Evolutionary conservation across 2,113 vertebrate genomes (phyloP).

Genomic region (Plestiodon gilberti): DNA sequence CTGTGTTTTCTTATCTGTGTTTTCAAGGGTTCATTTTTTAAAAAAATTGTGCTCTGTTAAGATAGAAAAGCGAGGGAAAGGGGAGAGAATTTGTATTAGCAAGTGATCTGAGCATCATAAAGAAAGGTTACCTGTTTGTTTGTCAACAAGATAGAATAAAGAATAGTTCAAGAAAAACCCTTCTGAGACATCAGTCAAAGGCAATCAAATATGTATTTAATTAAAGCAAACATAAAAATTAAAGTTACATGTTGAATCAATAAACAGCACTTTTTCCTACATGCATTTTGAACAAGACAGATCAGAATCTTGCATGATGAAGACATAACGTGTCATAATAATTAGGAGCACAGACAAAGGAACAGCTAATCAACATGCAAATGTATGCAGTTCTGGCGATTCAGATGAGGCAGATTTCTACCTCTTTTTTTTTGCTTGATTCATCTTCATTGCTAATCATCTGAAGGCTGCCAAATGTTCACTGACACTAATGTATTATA

Average conservation of each 20-base stretch:
- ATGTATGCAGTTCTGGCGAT: conserved; percentile 92
- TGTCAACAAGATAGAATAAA: conserved; percentile 87
- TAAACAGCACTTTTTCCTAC: conserved; percentile 86
- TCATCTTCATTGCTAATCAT: conserved; percentile 92
- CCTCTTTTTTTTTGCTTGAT: conserved; percentile 85
- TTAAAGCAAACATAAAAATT: conserved; percentile 89
- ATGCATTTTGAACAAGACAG: conserved; percentile 90
- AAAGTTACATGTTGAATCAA: conserved; percentile 90
- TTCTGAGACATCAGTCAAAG: conserved; percentile 79
- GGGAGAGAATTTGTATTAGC: conserved; percentile 49
- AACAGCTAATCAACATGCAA: conserved; percentile 95
- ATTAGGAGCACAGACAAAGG: conserved; percentile 96
- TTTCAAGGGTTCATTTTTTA: conserved; percentile 26
- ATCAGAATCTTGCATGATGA: conserved; percentile 97
- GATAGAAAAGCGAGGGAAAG: conserved; percentile 44
- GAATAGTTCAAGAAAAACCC: conserved; percentile 70
- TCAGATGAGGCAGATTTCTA: conserved; percentile 89
- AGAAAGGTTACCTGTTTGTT: conserved; percentile 86
- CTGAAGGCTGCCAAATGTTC: conserved; percentile 91
- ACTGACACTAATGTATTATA: conserved; percentile 94
- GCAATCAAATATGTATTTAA: conserved; percentile 89
- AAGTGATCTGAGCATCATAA: conserved; percentile 65
- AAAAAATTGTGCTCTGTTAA: conserved; percentile 47
- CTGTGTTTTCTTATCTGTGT: conserved; percentile 14
- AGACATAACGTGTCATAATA: conserved; percentile 99